Base-by-base conservation (phyloP, 2,888 invertebrate genomes). In the Ormyrus rosae region DNA sequence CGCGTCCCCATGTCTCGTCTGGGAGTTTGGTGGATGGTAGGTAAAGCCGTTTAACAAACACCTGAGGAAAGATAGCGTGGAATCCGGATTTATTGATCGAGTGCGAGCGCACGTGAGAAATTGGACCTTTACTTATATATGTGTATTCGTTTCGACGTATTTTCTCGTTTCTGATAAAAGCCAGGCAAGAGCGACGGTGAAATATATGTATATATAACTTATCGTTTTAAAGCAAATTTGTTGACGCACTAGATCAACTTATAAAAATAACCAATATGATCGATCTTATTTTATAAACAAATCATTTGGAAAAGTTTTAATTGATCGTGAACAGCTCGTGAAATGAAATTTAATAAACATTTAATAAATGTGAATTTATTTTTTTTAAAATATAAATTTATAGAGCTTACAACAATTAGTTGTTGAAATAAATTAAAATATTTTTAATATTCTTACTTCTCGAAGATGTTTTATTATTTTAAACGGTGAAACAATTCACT, bases 81-180 rank as follows among this genome's bases (percentile, higher is more conserved):
- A 70, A 55, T 9, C 11, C 63, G 69, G 78, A 78, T 78, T 78
- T 72, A 78, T 78, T 72, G 78, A 78, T 78, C 50, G 77, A 69
- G 46, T 10, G 55, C 13, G 45, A 53, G 72, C 45, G 60, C 65
- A 50, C 60, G 61, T 74, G 72, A 53, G 67, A 78, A 72, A 72
- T 48, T 19, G 19, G 6, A 11, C 55, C 19, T 11, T 60, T 8
- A 51, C 50, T 9, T 53, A 53, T 60, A 7, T 11, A 19, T 50
- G 56, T 60, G 46, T 70, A 34, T 61, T 51, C 45, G 61, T 9
- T 46, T 58, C 2, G 48, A 70, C 61, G 34, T 65, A 48, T 65
- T 65, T 74, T 73, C 73, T 64, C 65, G 10, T 64, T n/a, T 45
- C 64, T 64, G 63, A 64, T 63, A 65, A 65, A 63, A 13, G 48